Base-by-base conservation (phyloP, 2,797 vertebrate species). In the Onychomys arenicola region DNA sequence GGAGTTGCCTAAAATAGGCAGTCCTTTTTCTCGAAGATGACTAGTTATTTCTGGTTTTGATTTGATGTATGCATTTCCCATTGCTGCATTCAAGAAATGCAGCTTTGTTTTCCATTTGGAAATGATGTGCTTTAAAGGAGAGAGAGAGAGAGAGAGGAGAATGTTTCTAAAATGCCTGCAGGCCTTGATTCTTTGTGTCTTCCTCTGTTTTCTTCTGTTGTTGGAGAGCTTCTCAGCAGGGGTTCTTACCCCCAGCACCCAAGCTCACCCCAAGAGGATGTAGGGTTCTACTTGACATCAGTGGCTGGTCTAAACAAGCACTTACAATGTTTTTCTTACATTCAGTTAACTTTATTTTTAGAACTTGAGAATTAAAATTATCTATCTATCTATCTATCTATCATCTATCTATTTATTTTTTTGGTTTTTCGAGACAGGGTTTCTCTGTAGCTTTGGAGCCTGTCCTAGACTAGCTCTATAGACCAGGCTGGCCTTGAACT, bases 331-430 rank as follows among this genome's bases (percentile, higher is more conserved):
- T 93, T 82, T 40, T 73, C n/a, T 91, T 93, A 55, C 69, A 78
- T 71, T 55, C 67, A 34, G 19, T 94, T 93, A 46, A 59, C 29
- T 17, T 29, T 59, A 40, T 49, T 93, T 93, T 84, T 73, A 40
- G 82, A 95, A 92, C 14, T 89, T 76, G 29, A 95, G 85, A 89
- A 89, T 83, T 96, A 91, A 94, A n/a, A n/a, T n/a, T n/a, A n/a
- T n/a, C n/a, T n/a, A n/a, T n/a, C n/a, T n/a, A n/a, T n/a, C n/a
- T n/a, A n/a, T n/a, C n/a, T n/a, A n/a, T n/a, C n/a, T n/a, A n/a
- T n/a, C n/a, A n/a, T n/a, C n/a, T n/a, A n/a, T n/a, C n/a, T n/a
- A n/a, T n/a, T n/a, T n/a, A n/a, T n/a, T n/a, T n/a, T n/a, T n/a
- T n/a, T n/a, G n/a, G n/a, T n/a, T n/a, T n/a, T n/a, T n/a, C n/a